phyloP scores from a whole-genome alignment of 1,140 invertebrate genomes.

The Pteromalus puparum region DNA sequence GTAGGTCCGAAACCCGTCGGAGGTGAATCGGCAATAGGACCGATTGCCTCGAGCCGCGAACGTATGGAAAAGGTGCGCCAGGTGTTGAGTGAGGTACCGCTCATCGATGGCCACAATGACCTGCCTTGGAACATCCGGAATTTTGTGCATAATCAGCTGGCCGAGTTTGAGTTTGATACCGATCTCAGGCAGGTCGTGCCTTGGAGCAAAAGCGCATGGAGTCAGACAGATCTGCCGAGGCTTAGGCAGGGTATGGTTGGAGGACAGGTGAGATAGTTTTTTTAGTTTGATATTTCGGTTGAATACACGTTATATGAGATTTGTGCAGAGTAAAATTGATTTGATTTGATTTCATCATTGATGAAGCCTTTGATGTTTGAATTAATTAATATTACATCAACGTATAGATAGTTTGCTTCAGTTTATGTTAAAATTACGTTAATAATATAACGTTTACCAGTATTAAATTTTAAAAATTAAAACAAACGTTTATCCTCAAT shows the following conservation, averaged over 20 bases:
- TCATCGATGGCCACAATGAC: slow-evolving; percentile 87
- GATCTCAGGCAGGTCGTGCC: slow-evolving; percentile 82
- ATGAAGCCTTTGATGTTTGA: too few relatives aligned
- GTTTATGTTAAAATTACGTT: too few relatives aligned
- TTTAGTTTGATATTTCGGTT: too few relatives aligned
- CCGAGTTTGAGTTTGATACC: slow-evolving; percentile 83
- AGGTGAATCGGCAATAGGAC: slow-evolving; percentile 57
- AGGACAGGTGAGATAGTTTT: slow-evolving; percentile 80
- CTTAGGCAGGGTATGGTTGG: slow-evolving; percentile 84
- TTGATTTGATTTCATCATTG: too few relatives aligned
- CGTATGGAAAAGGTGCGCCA: slow-evolving; percentile 76
- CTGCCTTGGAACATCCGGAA: slow-evolving; percentile 89
- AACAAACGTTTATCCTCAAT: too few relatives aligned
- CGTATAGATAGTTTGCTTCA: too few relatives aligned
- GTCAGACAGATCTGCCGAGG: slow-evolving; percentile 85
- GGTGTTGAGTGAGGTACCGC: slow-evolving; percentile 76
- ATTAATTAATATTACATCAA: too few relatives aligned
- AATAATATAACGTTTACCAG: too few relatives aligned
- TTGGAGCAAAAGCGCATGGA: slow-evolving; percentile 87
- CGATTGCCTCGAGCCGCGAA: slow-evolving; percentile 65
- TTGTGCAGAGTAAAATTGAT: too few relatives aligned
- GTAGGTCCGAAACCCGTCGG: slow-evolving; percentile 65
- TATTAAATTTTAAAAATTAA: too few relatives aligned
- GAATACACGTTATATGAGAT: too few relatives aligned
- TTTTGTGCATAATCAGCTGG: slow-evolving; percentile 85